phyloP scores from a whole-genome alignment of 2,888 invertebrate genomes.

The Fabriciana adippe region DNA sequence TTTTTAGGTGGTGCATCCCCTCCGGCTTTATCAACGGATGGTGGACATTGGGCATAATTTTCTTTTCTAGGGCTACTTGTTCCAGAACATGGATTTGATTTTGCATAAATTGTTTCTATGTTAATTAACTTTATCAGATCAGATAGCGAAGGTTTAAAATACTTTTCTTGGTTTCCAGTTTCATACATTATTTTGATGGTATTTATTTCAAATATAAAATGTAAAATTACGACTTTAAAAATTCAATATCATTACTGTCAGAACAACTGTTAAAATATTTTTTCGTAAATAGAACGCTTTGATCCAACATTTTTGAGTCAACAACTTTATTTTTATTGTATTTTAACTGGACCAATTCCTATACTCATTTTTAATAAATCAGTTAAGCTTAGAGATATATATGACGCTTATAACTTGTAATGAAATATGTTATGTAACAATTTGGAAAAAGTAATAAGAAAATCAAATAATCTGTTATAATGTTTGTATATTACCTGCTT shows the following conservation, averaged over 20 bases:
- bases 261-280: slow-evolving; percentile 1
- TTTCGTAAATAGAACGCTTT: not conserved
- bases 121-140: slow-evolving; percentile 60
- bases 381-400: too few relatives aligned
- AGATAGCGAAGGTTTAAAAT: slow-evolving; percentile 51
- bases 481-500: too few relatives aligned
- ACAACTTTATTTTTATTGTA: too few relatives aligned
- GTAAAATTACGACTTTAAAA: slow-evolving; percentile 5
- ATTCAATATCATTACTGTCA: slow-evolving; percentile 22
- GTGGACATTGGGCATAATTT: slow-evolving; percentile 24
- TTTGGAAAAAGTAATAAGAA: too few relatives aligned
- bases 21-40: slow-evolving; percentile 39
- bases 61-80: slow-evolving; percentile 50
- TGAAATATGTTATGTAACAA: too few relatives aligned
- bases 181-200: slow-evolving; percentile 42
- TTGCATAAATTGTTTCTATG: slow-evolving; percentile 66
- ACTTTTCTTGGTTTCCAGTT: slow-evolving; percentile 39
- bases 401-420: too few relatives aligned
- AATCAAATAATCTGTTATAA: too few relatives aligned
- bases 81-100: slow-evolving; percentile 51
- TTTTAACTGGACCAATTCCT: too few relatives aligned
- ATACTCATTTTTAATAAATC: too few relatives aligned
- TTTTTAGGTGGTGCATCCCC: slow-evolving; percentile 52
- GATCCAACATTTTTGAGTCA: too few relatives aligned
- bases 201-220: slow-evolving; percentile 13